Evolutionary conservation across 2,888 invertebrate species (phyloP).

Genomic region (Caenorhabditis afra): DNA sequence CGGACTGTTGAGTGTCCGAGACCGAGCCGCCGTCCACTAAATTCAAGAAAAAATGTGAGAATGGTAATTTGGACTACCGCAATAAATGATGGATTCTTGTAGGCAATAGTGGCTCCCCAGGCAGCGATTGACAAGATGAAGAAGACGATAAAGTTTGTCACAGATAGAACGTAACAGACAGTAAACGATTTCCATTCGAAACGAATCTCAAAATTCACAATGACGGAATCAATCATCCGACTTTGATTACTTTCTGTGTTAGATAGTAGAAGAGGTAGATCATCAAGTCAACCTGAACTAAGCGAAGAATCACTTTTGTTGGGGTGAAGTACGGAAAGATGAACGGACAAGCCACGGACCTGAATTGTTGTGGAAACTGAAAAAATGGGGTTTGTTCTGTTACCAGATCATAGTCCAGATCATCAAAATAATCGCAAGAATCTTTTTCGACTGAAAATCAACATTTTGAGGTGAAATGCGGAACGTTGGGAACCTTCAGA

Average conservation of each 20-base stretch:
- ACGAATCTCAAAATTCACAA: neutral
- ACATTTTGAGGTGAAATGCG: neutral
- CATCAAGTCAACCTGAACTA: constrained; percentile 4
- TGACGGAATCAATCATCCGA: neutral
- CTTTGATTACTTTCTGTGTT: neutral
- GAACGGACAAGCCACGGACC: neutral
- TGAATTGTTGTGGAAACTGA: no score
- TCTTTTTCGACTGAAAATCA: constrained; percentile 12
- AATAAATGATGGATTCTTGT: constrained; percentile 4
- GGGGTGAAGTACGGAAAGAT: constrained; percentile 2
- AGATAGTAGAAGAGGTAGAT: neutral
- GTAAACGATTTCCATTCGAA: constrained; percentile 8
- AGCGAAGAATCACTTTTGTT: constrained; percentile 1
- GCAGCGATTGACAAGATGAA: neutral
- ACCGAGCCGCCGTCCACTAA: constrained; percentile 13
- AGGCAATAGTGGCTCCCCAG: neutral
- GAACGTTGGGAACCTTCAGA: neutral
- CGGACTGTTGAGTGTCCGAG: constrained; percentile 10
- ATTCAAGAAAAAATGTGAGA: neutral
- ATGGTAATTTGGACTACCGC: constrained; percentile 1
- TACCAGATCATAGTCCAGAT: constrained; percentile 1
- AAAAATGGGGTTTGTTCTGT: neutral
- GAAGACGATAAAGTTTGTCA: neutral
- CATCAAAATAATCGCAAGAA: neutral
- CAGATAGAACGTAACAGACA: neutral